phyloP scores from a whole-genome alignment of 1,140 invertebrate species.

The Linepithema humile region DNA sequence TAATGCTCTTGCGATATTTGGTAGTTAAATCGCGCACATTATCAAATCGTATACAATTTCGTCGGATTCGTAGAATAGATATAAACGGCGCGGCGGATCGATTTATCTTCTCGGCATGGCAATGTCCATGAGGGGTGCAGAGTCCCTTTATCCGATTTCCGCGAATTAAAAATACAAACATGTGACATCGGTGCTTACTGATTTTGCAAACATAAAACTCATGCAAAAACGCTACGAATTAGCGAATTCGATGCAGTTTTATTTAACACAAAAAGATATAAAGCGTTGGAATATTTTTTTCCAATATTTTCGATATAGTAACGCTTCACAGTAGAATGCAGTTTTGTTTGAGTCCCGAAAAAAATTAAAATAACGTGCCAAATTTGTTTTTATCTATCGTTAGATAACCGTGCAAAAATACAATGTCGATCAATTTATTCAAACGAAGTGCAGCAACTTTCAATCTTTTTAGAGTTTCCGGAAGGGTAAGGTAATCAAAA shows the following conservation, averaged over 20 bases:
- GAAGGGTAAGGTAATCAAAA: background rate
- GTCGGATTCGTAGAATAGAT: background rate
- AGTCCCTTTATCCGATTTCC: slow-evolving; percentile 32
- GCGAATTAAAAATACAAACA: slow-evolving; percentile 40
- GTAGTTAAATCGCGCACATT: background rate
- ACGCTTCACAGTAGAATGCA: background rate
- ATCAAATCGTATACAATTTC: background rate
- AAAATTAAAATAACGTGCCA: slow-evolving; percentile 33
- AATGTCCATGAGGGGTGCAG: background rate
- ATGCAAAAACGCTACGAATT: slow-evolving; percentile 35
- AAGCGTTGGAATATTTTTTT: slow-evolving; percentile 40
- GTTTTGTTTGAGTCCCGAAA: slow-evolving; percentile 20
- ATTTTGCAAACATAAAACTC: slow-evolving; percentile 42
- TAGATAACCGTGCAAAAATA: slow-evolving; percentile 17
- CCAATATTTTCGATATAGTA: slow-evolving; percentile 47
- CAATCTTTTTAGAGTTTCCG: background rate
- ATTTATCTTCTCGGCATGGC: slow-evolving; percentile 8
- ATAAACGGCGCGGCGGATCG: background rate
- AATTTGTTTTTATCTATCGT: slow-evolving; percentile 30
- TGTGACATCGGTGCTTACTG: slow-evolving; percentile 34
- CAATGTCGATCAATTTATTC: background rate
- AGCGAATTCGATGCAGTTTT: slow-evolving; percentile 26
- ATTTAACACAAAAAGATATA: slow-evolving; percentile 48
- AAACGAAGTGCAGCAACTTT: background rate
- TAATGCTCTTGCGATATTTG: background rate